Percentiles rank a stretch among this genome's conserved stretches.
Conservation (phyloP, 2,888 invertebrate genomes). For the Sarcophaga rosellei region DNA sequence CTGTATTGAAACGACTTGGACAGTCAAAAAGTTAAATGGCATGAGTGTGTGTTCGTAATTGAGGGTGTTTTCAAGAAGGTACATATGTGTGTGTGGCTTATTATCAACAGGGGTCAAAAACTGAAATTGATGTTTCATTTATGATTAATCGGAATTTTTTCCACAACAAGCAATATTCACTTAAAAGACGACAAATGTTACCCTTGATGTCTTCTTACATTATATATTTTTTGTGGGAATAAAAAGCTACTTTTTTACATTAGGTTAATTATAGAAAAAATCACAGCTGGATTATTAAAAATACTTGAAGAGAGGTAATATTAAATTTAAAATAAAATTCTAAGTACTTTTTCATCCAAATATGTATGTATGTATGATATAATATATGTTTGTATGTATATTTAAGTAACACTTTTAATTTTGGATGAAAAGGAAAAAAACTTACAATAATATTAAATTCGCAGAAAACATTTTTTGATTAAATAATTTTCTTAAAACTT, state of each 20-base stretch:
- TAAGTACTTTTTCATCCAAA: not conserved
- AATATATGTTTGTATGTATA: not conserved
- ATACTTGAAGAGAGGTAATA: not conserved
- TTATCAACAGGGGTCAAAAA: slow-evolving; percentile 78
- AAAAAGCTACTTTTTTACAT: slow-evolving; percentile 17
- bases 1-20: slow-evolving; percentile 58
- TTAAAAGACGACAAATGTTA: slow-evolving; percentile 47
- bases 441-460: not conserved
- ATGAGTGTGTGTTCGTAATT: slow-evolving; percentile 41
- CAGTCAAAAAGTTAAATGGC: slow-evolving; percentile 49
- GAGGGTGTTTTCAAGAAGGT: slow-evolving; percentile 51
- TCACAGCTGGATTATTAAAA: not conserved
- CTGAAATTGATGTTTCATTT: slow-evolving; percentile 81
- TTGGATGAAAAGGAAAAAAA: not conserved
- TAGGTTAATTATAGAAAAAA: slow-evolving; percentile 20
- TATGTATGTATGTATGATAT: not conserved
- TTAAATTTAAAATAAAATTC: not conserved
- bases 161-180: slow-evolving; percentile 50
- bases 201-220: slow-evolving; percentile 49
- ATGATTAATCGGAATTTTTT: slow-evolving; percentile 78
- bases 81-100: slow-evolving; percentile 22
- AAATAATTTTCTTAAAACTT: too few relatives aligned
- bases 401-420: not conserved
- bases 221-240: not conserved
- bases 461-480: too few relatives aligned